phyloP scores from a whole-genome alignment of 2,888 invertebrate genomes.

The Incurvaria masculella region DNA sequence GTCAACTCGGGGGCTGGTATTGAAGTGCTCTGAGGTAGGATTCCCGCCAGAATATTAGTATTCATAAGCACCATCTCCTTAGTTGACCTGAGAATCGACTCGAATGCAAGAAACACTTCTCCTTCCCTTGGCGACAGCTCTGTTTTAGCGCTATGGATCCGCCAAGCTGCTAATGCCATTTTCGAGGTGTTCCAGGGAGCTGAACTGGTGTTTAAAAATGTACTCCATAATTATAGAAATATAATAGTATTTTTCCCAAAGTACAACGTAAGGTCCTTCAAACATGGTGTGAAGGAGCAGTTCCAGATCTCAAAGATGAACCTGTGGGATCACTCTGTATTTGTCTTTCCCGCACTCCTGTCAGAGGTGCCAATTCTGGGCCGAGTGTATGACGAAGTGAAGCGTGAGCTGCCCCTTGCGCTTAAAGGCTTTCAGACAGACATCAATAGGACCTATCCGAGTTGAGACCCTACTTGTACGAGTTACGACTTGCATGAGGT shows the following conservation, averaged over 20 bases:
- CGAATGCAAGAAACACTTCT: not conserved
- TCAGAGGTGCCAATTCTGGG: slow-evolving; percentile 81
- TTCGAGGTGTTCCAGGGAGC: not conserved
- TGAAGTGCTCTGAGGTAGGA: no score
- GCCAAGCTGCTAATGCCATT: no score
- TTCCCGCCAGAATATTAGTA: not conserved
- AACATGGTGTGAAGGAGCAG: no score
- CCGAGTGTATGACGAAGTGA: slow-evolving; percentile 81
- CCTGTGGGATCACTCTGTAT: slow-evolving; percentile 6
- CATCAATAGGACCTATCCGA: slow-evolving; percentile 75
- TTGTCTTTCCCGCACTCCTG: slow-evolving; percentile 82
- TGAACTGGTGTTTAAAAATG: not conserved
- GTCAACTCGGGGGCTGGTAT: no score
- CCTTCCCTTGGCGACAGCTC: no score
- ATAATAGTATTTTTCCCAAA: slow-evolving; percentile 3
- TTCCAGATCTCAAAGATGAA: not conserved
- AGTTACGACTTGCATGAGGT: slow-evolving; percentile 73
- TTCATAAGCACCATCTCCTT: not conserved
- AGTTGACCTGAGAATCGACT: not conserved
- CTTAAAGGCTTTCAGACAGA: slow-evolving; percentile 77
- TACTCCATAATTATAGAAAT: not conserved
- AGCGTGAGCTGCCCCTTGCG: slow-evolving; percentile 79
- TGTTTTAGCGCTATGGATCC: no score
- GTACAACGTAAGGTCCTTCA: no score
- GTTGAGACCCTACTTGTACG: slow-evolving; percentile 76